Evolutionary conservation across 2,113 vertebrate species (phyloP), one percentile per base, ranked within the genome.

Genomic region (Eptesicus fuscus): DNA sequence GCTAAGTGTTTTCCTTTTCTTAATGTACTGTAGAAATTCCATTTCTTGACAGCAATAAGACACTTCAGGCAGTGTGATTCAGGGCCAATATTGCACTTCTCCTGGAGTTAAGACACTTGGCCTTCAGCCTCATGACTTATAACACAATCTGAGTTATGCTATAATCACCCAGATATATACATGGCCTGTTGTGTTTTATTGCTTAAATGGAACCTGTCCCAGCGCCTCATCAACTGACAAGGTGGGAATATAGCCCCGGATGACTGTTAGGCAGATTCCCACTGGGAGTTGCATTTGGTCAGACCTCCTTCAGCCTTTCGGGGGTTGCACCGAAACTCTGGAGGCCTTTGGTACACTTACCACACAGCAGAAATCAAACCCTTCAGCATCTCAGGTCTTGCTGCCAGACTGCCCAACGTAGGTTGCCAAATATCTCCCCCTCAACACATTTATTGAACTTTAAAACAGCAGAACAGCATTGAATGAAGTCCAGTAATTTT

Each of bases 401-500:
- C 88, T 97, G 98, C 98, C 98, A 98, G 97, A 97, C 82, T 98
- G 86, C 94, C 97, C 96, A 88, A 74, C 3, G 49, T 87, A 10
- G 67, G 96, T 83, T 98, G 98, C 98, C 98, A 98, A 98, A 98
- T 98, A 98, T 98, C 98, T 98, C 98, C 98, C 95, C 98, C 98
- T 98, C 98, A 98, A 98, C 98, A 98, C 98, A 98, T 98, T 98
- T 98, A 98, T 97, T 98, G 98, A 98, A 98, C 97, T 97, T 98
- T 98, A 98, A 98, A 98, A 84, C 96, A 97, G 98, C 98, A 98
- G 98, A 98, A 97, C 97, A 98, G 97, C 96, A 93, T 98, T 99
- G 98, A 99, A 99, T 98, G 98, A 98, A 97, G 98, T 98, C 98
- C 98, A 99, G 97, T 98, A 98, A 99, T 98, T 99, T 97, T 99